Evolutionary conservation across 2,888 invertebrate species (phyloP).

Genomic region (Ectropis crepuscularia): DNA sequence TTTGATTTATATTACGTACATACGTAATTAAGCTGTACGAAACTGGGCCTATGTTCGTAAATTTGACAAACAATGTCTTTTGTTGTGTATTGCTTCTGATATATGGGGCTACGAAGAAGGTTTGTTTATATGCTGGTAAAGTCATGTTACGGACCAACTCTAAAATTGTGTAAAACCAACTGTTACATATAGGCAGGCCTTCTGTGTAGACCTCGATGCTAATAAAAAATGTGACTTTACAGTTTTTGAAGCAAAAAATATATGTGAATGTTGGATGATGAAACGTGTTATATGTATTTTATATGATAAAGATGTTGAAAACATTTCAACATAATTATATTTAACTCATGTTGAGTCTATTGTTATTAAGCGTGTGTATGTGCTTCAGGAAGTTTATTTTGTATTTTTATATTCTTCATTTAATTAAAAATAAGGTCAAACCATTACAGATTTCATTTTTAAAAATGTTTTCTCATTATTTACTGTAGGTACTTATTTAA

Average conservation of each 20-base stretch:
- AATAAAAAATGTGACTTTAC: too few relatives aligned
- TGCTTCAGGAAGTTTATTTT: conserved; percentile 45
- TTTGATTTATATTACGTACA: conserved; percentile 42
- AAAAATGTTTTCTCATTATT: not conserved
- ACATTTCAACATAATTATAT: conserved; percentile 59
- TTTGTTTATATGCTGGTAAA: too few relatives aligned
- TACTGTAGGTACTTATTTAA: not conserved
- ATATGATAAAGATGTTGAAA: conserved; percentile 55
- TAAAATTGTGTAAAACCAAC: too few relatives aligned
- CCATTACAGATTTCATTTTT: conserved; percentile 17
- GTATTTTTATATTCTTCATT: conserved; percentile 13
- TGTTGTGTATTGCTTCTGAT: too few relatives aligned
- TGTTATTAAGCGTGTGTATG: conserved; percentile 43
- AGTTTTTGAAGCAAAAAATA: not conserved
- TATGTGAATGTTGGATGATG: not conserved
- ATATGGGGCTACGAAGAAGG: too few relatives aligned
- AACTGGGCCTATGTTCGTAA: conserved; percentile 53
- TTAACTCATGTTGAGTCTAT: conserved; percentile 76
- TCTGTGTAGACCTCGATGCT: too few relatives aligned
- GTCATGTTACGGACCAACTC: too few relatives aligned
- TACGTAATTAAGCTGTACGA: conserved; percentile 58
- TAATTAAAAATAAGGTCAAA: conserved; percentile 2
- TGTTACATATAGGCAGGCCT: too few relatives aligned
- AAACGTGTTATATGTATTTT: conserved; percentile 10
- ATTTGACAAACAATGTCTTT: conserved; percentile 1